Evolutionary conservation across 2,113 vertebrate species (phyloP).

Genomic region (Saguinus imperator): DNA sequence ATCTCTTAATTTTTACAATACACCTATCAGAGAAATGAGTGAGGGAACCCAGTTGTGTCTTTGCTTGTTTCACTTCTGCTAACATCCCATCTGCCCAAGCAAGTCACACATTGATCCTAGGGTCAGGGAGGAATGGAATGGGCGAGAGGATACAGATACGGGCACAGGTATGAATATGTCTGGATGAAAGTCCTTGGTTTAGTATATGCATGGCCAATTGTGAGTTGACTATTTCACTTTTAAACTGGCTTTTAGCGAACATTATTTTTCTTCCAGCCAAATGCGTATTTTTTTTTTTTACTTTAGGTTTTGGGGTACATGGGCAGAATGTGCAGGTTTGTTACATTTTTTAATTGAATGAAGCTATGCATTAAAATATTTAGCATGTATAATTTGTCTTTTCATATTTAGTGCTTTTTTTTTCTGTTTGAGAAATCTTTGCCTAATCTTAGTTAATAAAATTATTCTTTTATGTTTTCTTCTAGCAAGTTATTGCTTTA

Average conservation of each 20-base stretch:
- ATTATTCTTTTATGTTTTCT: neutral
- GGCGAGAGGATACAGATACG: no score
- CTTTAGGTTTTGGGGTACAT: no score
- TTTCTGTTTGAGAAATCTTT: neutral
- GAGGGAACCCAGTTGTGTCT: neutral
- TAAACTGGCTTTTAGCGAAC: neutral
- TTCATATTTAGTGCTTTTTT: neutral
- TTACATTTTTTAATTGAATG: neutral
- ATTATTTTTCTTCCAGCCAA: no score
- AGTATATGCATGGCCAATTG: neutral
- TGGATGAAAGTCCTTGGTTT: neutral
- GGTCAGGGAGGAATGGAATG: neutral
- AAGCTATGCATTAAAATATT: neutral
- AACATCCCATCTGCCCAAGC: neutral
- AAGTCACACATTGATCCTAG: neutral
- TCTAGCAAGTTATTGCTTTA: neutral
- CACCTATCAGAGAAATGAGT: neutral
- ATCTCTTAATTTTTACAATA: neutral
- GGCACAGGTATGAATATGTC: neutral
- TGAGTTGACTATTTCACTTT: neutral
- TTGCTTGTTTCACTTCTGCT: neutral
- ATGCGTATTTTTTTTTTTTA: no score
- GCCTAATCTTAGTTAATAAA: neutral
- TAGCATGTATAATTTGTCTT: neutral
- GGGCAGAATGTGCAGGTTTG: no score